Percentiles rank a stretch among this genome's conserved stretches.
Evolutionary conservation across 2,888 invertebrate genomes (phyloP).

Genomic region (Galeopsomyia nigrocyanea): DNA sequence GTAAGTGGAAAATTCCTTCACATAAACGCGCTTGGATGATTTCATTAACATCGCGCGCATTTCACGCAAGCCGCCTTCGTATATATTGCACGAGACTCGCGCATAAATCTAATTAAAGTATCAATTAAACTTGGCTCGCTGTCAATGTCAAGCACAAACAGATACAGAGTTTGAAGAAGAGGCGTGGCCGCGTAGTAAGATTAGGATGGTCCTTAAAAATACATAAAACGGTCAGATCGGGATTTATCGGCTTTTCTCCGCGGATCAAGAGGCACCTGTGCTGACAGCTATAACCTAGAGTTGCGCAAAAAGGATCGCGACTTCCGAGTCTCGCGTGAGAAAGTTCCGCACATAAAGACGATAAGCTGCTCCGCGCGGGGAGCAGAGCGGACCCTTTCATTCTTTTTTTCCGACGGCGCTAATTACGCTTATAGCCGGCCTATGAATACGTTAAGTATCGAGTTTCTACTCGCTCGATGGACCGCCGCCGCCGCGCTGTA

Average conservation of each 20-base stretch:
- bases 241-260: conserved; percentile 27
- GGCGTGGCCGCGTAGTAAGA: not conserved
- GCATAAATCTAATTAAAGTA: too few relatives aligned
- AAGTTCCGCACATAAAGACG: conserved; percentile 3
- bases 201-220: conserved; percentile 4
- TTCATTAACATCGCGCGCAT: too few relatives aligned
- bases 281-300: not conserved
- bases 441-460: conserved; percentile 12
- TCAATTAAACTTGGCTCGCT: too few relatives aligned
- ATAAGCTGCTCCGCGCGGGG: not conserved
- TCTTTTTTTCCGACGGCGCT: not conserved
- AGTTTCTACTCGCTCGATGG: conserved; percentile 1
- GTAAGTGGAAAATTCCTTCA: too few relatives aligned
- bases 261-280: conserved; percentile 4
- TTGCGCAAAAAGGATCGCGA: conserved; percentile 13
- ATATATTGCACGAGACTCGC: too few relatives aligned
- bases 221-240: not conserved
- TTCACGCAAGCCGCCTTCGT: too few relatives aligned
- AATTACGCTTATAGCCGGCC: not conserved
- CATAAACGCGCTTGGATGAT: too few relatives aligned
- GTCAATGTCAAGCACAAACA: too few relatives aligned
- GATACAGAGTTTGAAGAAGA: too few relatives aligned
- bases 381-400: not conserved
- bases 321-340: conserved; percentile 22
- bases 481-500: not conserved